Evolutionary conservation across 2,888 invertebrate species (phyloP), one percentile per base, ranked within the genome.

Genomic region (Hypena proboscidalis): DNA sequence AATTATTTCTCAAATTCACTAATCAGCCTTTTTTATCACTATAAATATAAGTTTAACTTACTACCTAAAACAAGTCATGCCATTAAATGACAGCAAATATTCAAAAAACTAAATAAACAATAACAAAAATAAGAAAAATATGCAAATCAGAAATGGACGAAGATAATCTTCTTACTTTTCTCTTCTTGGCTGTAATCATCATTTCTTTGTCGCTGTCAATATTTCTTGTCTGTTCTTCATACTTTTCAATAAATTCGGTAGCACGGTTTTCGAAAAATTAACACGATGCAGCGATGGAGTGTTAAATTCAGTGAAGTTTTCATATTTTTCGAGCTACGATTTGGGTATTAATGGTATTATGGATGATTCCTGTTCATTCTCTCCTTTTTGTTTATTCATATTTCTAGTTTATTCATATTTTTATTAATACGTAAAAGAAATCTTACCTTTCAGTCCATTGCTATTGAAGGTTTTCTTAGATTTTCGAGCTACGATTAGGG

Each of bases 211-310:
- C 27, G 27, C 27, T 13, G 14, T 27, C 14, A 13, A 13, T 27
- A 27, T 27, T 27, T 6, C 27, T 27, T n/a, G n/a, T n/a, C n/a
- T n/a, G n/a, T 17, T 17, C 5, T 13, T 27, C 27, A 27, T 27
- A 27, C 27, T 27, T 27, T 27, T 27, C 27, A 27, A 27, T 27
- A 27, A 27, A 7, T 27, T 27, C 27, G n/a, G 27, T 27, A 27
- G 11, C 27, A 27, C 14, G 4, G 27, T 27, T 27, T 27, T 27
- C 27, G 14, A 27, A 27, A 27, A 27, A 27, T 27, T 11, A 27
- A 27, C 27, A 27, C 27, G 27, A 27, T 27, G 27, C n/a, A n/a
- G n/a, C n/a, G n/a, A n/a, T n/a, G n/a, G 27, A 27, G 27, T 27
- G 13, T 14, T 27, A 27, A 27, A 27, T 27, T 27, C 13, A 27